Evolutionary conservation across 2,113 vertebrate genomes (phyloP), one percentile per base, ranked within the genome.

Genomic region (Esox niger): DNA sequence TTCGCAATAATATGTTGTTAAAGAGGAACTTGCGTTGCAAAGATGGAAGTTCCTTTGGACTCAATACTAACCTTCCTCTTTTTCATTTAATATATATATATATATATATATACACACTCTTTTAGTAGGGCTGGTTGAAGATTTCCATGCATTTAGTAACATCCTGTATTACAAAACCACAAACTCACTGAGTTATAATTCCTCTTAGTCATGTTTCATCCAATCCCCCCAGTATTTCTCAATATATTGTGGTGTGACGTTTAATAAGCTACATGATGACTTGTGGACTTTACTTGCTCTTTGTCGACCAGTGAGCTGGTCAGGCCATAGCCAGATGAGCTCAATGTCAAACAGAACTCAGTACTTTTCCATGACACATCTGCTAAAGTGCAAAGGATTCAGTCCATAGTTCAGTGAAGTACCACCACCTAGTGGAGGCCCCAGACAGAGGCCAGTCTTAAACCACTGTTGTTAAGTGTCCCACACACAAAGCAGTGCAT

Each of bases 331-430:
- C 23, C 55, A 57, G 54, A 13, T 64, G 25, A 47, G 60, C 23
- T 43, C 4, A 38, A 38, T 15, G 17, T 30, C 27, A 58, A 13
- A 30, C 25, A 63, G 49, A 21, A 10, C 23, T 11, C 33, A 46
- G 71, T 67, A 73, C 26, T 73, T 68, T 68, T 68, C 71, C 65
- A 68, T 64, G 38, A 64, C 29, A 33, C 29, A 17, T 13, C 57
- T 1, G 27, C 57, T 31, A 20, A 29, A 30, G 23, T 30, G 27
- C 1, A 2, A 1, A 11, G 6, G 6, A 30, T 6, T 2, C 27
- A 59, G 25, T 7, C 6, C 27, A 32, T 5, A 15, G 15, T n/a
- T 26, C 30, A 26, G 2, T 55, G 65, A 15, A 57, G 33, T 33
- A 29, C 30, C 49, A 55, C 30, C 66, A 64, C 25, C 61, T 69